Base-by-base conservation (phyloP, 2,113 vertebrate genomes). In the Nicator chloris region DNA sequence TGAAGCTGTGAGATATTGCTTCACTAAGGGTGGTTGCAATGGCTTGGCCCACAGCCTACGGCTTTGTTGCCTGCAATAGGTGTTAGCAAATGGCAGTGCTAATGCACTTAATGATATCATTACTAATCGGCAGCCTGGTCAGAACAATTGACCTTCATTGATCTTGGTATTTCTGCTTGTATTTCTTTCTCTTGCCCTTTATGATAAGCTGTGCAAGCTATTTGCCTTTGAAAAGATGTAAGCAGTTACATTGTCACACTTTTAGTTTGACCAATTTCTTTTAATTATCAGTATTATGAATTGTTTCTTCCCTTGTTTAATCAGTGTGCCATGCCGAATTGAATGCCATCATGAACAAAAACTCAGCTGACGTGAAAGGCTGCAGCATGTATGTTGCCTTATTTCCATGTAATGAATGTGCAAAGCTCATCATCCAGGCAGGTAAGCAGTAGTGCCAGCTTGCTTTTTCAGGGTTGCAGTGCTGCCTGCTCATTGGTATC, bases 301-400 rank as follows among this genome's bases (percentile, higher is more conserved):
- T 94, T 54, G 50, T 64, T 86, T 80, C 24, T 42, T 60, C 84
- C 65, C n/a, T 50, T 68, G 39, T 82, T 68, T 51, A 90, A 96
- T 28, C 97, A 99, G 99, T 99, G 95, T 99, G 99, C 94, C 99
- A 99, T 12, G 99, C 99, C 0, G 99, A 99, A 97, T 95, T 99
- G 92, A 99, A 99, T 47, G 99, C 99, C 95, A 99, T 99, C 79
- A 99, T 99, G 99, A 99, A 99, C 98, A 99, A 99, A 97, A 99
- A 99, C 96, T 99, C 99, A 1, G 98, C 98, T 2, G 99, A 99
- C 26, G 99, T 99, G 96, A 99, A 99, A 94, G 99, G 98, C 93
- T 99, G 99, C 91, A 98, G 97, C 80, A 99, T 99, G 87, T 99
- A 99, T 19, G 99, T 99, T 82, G 99, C 99, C 89, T 97, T 99